A percentile compares a stretch with the other conserved stretches of the same genome.
Evolutionary conservation across 2,113 vertebrate species (phyloP).

Genomic region (Labrus mixtus): DNA sequence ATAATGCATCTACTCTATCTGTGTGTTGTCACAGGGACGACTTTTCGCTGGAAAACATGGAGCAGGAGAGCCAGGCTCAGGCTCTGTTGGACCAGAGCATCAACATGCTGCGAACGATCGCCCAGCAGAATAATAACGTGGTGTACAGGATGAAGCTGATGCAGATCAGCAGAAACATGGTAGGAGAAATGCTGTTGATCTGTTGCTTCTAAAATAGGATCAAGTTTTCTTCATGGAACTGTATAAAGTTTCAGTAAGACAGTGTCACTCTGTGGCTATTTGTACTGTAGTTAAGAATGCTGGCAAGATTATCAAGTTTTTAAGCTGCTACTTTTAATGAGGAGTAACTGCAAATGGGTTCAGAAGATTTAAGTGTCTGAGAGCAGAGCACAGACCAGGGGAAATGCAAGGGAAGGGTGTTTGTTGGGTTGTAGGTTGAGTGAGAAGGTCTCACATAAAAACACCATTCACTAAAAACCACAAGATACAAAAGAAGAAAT

Average conservation of each 20-base stretch:
- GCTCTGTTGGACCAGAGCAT: constrained; percentile 70
- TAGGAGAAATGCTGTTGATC: constrained; percentile 28
- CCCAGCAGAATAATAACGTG: constrained; percentile 69
- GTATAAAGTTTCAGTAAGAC: background rate
- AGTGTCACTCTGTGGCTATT: too few species aligned
- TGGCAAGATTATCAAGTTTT: background rate
- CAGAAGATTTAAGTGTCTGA: background rate
- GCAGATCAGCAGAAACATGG: constrained; percentile 80
- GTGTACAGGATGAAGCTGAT: constrained; percentile 83
- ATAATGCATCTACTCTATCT: background rate
- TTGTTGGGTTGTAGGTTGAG: background rate
- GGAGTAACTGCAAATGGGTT: background rate
- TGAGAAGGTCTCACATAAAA: background rate
- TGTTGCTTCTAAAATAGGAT: background rate
- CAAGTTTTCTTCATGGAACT: background rate
- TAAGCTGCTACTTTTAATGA: background rate
- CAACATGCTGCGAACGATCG: constrained; percentile 56
- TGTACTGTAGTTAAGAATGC: too few species aligned
- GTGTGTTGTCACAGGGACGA: constrained; percentile 73
- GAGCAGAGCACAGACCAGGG: background rate
- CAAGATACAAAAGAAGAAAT: background rate
- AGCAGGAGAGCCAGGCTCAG: constrained; percentile 67
- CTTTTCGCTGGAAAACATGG: constrained; percentile 66
- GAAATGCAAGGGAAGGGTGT: background rate
- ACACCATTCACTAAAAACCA: background rate